These are phyloP conservation scores for Setophaga kirtlandii DNA, from an alignment of 2,113 vertebrate species.

Conservation along the genomic window DNA sequence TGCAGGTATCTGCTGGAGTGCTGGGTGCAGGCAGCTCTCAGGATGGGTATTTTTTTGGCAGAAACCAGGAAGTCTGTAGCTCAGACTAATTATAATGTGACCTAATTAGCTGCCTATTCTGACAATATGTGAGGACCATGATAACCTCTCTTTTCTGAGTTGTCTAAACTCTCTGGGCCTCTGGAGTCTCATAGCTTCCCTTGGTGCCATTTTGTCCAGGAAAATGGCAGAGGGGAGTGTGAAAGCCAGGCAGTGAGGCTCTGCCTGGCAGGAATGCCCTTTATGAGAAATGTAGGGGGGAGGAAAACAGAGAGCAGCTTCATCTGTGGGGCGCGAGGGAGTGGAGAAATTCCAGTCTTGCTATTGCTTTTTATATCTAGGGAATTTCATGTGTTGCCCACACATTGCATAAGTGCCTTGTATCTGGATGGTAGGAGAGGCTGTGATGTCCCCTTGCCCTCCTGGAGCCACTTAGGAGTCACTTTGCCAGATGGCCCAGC, in stretches of 20 bases:
- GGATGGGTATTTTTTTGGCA: background rate
- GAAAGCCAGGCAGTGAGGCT: background rate
- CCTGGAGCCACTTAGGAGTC: background rate
- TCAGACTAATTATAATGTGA: constrained; percentile 43
- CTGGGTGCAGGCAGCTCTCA: background rate
- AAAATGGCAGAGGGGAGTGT: background rate
- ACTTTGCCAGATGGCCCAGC: background rate
- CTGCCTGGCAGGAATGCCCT: background rate
- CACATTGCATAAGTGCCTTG: background rate
- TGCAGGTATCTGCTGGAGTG: background rate
- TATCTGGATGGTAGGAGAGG: background rate
- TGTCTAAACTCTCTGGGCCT: background rate
- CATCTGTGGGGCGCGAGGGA: background rate
- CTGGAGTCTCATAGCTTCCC: background rate
- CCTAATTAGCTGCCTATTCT: constrained; percentile 55
- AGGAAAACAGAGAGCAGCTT: background rate
- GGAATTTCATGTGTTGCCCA: background rate
- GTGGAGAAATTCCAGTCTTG: constrained; percentile 5
- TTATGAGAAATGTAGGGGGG: background rate
- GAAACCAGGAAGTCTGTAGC: background rate
- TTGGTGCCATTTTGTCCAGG: background rate
- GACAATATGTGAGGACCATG: background rate
- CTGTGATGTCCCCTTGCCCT: background rate
- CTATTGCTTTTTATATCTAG: background rate
- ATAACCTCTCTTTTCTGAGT: background rate